phyloP scores from a whole-genome alignment of 2,888 invertebrate species.

The Miltochrista miniata region DNA sequence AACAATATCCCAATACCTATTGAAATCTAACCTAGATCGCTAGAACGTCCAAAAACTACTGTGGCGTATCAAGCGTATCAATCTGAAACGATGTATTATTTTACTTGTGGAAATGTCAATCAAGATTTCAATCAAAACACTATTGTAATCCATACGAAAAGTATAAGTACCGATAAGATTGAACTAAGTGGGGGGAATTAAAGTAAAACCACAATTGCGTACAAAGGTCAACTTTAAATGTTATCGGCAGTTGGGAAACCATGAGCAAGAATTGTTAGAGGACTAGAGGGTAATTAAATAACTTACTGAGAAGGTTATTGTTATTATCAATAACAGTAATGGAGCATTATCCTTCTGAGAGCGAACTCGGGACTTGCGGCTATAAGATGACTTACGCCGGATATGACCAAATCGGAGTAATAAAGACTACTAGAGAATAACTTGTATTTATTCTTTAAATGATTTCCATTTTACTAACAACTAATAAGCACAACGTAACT shows the following conservation, averaged over 20 bases:
- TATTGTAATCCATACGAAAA: conserved; percentile 7
- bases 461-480: no score
- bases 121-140: conserved; percentile 15
- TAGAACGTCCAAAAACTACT: conserved; percentile 16
- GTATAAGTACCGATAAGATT: conserved; percentile 7
- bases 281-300: no score
- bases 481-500: no score
- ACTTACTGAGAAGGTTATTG: neutral
- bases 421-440: no score
- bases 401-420: no score
- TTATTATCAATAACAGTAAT: no score
- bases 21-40: conserved; percentile 11
- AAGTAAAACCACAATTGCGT: neutral
- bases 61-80: conserved; percentile 15
- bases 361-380: no score
- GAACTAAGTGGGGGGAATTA: neutral
- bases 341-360: no score
- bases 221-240: conserved; percentile 3
- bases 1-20: conserved; percentile 13
- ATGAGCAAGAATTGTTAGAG: neutral
- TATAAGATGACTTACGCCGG: no score
- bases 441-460: no score
- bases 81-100: neutral
- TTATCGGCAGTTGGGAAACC: neutral
- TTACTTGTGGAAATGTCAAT: neutral